phyloP scores from a whole-genome alignment of 64 coral and sea anemone species.

The Pachyseris speciosa region DNA sequence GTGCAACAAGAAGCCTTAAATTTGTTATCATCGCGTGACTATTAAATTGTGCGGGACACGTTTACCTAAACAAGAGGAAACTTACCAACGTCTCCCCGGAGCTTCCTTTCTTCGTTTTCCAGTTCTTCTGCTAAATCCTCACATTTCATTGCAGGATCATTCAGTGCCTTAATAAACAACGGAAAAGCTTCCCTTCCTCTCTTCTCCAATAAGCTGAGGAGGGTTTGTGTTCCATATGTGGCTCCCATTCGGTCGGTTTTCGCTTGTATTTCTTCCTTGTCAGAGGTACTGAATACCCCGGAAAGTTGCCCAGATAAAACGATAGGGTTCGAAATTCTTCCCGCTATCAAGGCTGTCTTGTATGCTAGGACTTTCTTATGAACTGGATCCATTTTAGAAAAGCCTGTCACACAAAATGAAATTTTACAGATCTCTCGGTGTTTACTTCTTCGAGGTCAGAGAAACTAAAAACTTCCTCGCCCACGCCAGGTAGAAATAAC shows the following conservation, averaged over 20 bases:
- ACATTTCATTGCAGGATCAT: background rate
- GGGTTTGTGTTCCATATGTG: background rate
- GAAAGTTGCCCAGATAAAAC: background rate
- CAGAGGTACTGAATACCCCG: background rate
- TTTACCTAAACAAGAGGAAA: background rate
- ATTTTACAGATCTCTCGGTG: background rate
- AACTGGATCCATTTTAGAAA: background rate
- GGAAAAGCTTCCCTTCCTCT: slow-evolving; percentile 23
- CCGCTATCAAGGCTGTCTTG: background rate
- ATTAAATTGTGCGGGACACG: too few relatives aligned
- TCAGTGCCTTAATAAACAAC: background rate
- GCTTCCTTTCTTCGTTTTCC: background rate
- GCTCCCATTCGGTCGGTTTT: background rate
- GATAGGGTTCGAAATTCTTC: background rate
- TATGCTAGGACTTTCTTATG: slow-evolving; percentile 1
- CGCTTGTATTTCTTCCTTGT: background rate
- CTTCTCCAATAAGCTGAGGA: slow-evolving; percentile 31
- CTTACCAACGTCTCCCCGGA: background rate
- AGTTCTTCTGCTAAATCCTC: background rate
- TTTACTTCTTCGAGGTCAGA: background rate
- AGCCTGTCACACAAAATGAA: background rate
- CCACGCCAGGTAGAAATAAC: slow-evolving; percentile 22
- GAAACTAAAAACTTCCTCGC: background rate
- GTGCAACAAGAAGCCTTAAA: too few relatives aligned
- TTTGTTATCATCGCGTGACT: too few relatives aligned